Conservation (phyloP, 1,140 invertebrate species). For the Thaumetopoea pityocampa region DNA sequence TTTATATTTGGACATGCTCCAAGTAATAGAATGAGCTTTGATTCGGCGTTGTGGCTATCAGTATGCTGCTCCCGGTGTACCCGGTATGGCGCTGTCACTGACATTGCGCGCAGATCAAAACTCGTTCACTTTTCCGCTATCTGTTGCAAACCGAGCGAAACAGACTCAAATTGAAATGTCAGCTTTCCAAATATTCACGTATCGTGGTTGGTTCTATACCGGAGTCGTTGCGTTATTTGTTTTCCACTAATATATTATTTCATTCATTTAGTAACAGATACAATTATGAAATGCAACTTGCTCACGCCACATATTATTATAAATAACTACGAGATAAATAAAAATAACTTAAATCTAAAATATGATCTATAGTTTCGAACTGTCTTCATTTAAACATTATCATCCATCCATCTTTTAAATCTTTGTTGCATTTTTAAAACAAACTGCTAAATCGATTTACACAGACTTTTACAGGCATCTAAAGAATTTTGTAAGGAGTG, state of each 20-base stretch:
- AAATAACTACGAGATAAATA: too few species aligned
- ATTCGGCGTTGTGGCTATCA: too few species aligned
- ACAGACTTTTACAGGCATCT: too few species aligned
- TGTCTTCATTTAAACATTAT: too few species aligned
- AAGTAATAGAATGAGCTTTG: conserved; percentile 3
- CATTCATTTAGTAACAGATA: conserved; percentile 3
- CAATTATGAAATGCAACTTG: too few species aligned
- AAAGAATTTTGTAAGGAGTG: too few species aligned
- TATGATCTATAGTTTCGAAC: too few species aligned
- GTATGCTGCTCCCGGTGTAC: conserved; percentile 1
- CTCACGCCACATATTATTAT: too few species aligned
- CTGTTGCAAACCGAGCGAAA: conserved; percentile 30
- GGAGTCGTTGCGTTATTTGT: conserved; percentile 11
- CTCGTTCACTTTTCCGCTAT: conserved; percentile 23
- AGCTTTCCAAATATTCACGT: conserved; percentile 39
- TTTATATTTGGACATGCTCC: background rate
- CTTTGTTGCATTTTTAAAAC: too few species aligned
- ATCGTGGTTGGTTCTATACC: conserved; percentile 6
- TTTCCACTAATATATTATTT: conserved; percentile 1
- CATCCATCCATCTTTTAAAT: too few species aligned
- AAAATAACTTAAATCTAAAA: too few species aligned
- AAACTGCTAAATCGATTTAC: too few species aligned
- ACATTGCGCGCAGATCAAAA: conserved; percentile 28
- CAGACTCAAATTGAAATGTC: conserved; percentile 64
- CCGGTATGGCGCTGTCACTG: conserved; percentile 15